Evolutionary conservation across 1,140 invertebrate genomes (phyloP).

Genomic region (Harpegnathos saltator): DNA sequence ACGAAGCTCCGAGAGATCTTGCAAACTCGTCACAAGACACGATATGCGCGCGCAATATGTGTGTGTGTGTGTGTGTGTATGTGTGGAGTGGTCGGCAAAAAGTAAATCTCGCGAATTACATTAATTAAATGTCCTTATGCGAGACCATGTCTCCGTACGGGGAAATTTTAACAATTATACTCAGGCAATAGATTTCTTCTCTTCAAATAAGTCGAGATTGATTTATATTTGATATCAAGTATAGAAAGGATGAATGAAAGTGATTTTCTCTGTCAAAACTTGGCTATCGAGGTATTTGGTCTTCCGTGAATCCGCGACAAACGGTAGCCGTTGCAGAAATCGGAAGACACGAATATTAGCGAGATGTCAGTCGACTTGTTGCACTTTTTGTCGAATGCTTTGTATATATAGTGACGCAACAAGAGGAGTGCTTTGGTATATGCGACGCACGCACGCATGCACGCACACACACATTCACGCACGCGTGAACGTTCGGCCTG

Average conservation of each 20-base stretch:
- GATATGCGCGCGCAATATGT: no score
- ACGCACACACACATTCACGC: conserved; percentile 55
- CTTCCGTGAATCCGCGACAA: no score
- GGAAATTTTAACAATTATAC: neutral
- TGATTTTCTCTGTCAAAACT: no score
- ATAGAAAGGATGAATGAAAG: no score
- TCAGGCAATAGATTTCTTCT: neutral
- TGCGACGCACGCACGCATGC: conserved; percentile 63
- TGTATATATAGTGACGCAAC: neutral
- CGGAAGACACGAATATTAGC: no score
- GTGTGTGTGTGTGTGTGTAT: no score
- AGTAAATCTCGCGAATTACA: conserved; percentile 30
- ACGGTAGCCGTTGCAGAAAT: no score
- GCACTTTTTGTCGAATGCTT: no score
- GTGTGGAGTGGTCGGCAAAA: conserved; percentile 12
- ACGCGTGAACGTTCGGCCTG: conserved; percentile 9
- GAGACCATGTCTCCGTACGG: neutral
- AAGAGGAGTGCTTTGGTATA: conserved; percentile 4
- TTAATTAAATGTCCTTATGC: neutral
- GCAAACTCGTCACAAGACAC: conserved; percentile 37
- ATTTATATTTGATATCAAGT: no score
- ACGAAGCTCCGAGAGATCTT: conserved; percentile 67
- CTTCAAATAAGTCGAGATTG: no score
- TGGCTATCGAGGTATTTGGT: no score
- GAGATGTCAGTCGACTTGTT: no score